Base-by-base conservation (phyloP, 2,888 invertebrate genomes). In the Archips xylosteana region DNA sequence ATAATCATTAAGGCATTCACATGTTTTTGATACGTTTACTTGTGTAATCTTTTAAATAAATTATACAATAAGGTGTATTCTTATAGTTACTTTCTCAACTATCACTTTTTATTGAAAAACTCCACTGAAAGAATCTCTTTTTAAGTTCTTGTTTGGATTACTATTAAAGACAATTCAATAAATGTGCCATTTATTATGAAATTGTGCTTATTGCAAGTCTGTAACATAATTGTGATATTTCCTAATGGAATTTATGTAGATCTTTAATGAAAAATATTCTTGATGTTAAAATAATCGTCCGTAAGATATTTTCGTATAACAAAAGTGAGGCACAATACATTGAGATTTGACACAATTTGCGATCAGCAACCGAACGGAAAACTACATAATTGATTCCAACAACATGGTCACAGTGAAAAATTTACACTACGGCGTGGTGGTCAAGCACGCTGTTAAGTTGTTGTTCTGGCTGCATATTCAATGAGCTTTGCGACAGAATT, bases 221-320 rank as follows among this genome's bases (percentile, higher is more conserved):
- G 69, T 69, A 69, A 69, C 49, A 13, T 32, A 34, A 74, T 74
- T 74, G 73, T 74, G 73, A 74, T 74, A 74, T 69, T 60, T 64
- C 49, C 42, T 64, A 49, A 69, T 68, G 47, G 34, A 73, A 51
- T 74, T 64, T 74, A 64, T 73, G 64, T 45, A 74, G 32, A 64
- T 60, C 51, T 64, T 64, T 69, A 68, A 59, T 57, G 13, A 54
- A 51, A 54, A 51, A 39, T 59, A 23, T 64, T 74, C 32, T 69
- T 59, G 68, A 64, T 68, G 72, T 63, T 73, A 57, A 64, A 59
- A 73, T n/a, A 51, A 15, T 15, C 47, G 59, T 42, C 34, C 61
- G 3, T 45, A 54, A 65, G 32, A 51, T 45, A 57, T 64, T 65
- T 65, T 60, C 13, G n/a, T 60, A 36, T 60, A n/a, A n/a, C 13